phyloP scores from a whole-genome alignment of 2,888 invertebrate genomes.

The Andrena chrysosceles region DNA sequence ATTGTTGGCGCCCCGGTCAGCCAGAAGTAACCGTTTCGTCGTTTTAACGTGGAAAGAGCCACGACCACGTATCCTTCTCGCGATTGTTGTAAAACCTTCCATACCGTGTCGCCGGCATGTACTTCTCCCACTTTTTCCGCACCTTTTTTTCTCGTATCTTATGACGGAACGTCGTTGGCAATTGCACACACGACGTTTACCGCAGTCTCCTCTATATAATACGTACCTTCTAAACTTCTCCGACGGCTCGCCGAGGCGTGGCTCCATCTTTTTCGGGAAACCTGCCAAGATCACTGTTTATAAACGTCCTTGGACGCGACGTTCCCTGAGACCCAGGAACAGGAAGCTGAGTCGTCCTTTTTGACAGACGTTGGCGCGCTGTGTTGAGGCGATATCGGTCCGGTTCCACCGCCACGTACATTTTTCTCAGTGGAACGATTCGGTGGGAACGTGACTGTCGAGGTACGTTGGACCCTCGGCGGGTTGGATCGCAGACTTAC shows the following conservation, averaged over 20 bases:
- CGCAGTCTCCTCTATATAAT: constrained; percentile 29
- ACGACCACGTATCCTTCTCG: constrained; percentile 1
- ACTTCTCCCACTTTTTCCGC: background rate
- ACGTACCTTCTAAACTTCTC: constrained; percentile 28
- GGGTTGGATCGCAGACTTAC: background rate
- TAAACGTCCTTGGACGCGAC: constrained; percentile 61
- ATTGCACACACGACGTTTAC: constrained; percentile 31
- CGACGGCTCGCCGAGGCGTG: constrained; percentile 55
- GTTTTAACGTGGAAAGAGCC: background rate
- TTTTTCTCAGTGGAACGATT: constrained; percentile 25
- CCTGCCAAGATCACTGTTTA: constrained; percentile 74
- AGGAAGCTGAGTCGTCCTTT: constrained; percentile 50
- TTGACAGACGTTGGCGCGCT: constrained; percentile 64
- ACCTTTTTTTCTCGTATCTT: background rate
- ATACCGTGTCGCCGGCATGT: background rate
- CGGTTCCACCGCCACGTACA: constrained; percentile 24
- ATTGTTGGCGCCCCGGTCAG: background rate
- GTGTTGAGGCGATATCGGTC: constrained; percentile 35
- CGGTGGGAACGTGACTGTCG: constrained; percentile 24
- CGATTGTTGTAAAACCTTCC: constrained; percentile 18
- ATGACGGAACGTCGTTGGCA: constrained; percentile 13
- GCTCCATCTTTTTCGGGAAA: constrained; percentile 68
- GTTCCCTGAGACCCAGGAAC: constrained; percentile 37
- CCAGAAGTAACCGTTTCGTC: constrained; percentile 15
- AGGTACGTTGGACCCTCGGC: constrained; percentile 1